Conservation (phyloP, 2,888 invertebrate species). For the Epirrita christyi region DNA sequence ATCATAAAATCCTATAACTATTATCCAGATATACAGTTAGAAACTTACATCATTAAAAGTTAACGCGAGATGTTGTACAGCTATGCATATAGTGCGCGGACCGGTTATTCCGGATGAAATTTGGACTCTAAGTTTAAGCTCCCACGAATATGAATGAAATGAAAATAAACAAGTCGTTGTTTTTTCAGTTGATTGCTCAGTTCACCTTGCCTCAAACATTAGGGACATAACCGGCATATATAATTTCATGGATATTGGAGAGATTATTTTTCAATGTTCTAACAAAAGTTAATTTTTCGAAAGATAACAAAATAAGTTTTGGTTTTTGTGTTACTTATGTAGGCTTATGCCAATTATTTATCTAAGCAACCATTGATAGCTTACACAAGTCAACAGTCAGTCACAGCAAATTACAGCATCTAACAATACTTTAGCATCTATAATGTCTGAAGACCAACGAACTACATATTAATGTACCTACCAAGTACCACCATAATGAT, state of each 20-base stretch:
- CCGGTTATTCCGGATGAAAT: conserved; percentile 44
- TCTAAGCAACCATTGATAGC: too few relatives aligned
- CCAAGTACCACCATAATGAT: too few relatives aligned
- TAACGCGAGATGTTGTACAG: conserved; percentile 34
- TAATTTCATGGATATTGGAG: not conserved
- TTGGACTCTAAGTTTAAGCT: conserved; percentile 36
- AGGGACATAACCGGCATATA: not conserved
- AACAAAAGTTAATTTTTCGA: not conserved
- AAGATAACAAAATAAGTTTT: too few relatives aligned
- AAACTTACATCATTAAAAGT: conserved; percentile 41
- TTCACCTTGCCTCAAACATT: conserved; percentile 1
- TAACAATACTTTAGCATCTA: not conserved
- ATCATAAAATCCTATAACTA: conserved; percentile 29
- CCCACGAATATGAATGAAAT: conserved; percentile 40
- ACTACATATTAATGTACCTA: too few relatives aligned
- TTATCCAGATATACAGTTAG: conserved; percentile 38
- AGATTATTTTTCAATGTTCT: not conserved
- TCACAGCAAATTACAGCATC: too few relatives aligned
- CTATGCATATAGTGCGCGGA: conserved; percentile 32
- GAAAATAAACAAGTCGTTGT: conserved; percentile 28
- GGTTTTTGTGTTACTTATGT: too few relatives aligned
- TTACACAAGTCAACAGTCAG: too few relatives aligned
- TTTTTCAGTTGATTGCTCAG: conserved; percentile 7
- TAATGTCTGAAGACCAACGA: not conserved
- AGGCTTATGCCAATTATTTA: too few relatives aligned